Base-by-base conservation (phyloP, 2,888 invertebrate species). In the Mesorhabditis spiculigera region DNA sequence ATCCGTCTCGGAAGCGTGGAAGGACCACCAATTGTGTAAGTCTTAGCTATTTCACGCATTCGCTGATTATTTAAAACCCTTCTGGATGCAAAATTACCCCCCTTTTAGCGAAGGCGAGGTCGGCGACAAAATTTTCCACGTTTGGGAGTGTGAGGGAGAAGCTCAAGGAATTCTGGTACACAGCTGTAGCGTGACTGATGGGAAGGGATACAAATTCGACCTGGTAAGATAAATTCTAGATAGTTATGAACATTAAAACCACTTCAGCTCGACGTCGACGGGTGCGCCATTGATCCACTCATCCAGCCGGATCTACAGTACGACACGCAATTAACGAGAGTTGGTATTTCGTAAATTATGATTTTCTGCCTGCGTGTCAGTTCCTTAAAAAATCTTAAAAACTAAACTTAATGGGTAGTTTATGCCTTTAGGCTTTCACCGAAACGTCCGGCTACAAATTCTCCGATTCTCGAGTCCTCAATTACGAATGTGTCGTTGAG, bases 381-480 rank as follows among this genome's bases (percentile, higher is more conserved):
- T 10, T 16, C n/a, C 28, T 10, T 16, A 4, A 41, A 73, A 67
- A 73, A 67, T 45, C 6, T 45, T 43, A 16, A 50, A n/a, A 8
- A 43, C 4, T 4, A 3, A n/a, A 43, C 8, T 42, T 16, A 10
- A 45, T n/a, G 58, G 5, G 4, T 41, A 5, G 4, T 58, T 4
- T 43, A 41, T 5, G 6, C 5, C 58, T 72, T 13, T 63, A 75
- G 72, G 83, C 83, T n/a, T 71, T 61, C 65, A 82, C 80, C 6
- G 83, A 84, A 67, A 84, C 84, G 4, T 83, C 72, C 62, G 84
- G 85, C 61, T 83, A 85, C 74, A 85, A 85, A 67, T 83, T 85
- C 73, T 81, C 81, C 63, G 83, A 85, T 71, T 78, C 82, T 44
- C 71, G 72, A 43, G 80, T 82, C 13, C 75, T 83, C 16, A 84